Base-by-base conservation (phyloP, 2,888 invertebrate species). In the Crematogaster levior region DNA sequence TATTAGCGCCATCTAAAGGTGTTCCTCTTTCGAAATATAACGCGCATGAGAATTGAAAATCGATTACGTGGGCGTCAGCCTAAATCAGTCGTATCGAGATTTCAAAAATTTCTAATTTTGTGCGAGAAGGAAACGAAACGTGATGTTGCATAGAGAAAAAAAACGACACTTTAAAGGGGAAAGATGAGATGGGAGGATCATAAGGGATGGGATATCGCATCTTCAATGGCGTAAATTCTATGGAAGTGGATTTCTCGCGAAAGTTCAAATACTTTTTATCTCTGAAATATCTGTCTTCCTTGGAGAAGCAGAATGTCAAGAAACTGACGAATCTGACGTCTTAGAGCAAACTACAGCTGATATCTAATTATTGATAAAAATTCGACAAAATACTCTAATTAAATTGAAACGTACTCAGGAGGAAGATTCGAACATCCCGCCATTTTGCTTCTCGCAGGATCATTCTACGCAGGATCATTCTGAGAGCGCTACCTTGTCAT, bases 1-100 rank as follows among this genome's bases (percentile, higher is more conserved):
- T 79, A 7, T 30, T 56, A 43, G 77, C 77, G 77, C 77, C 77
- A 79, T 56, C 77, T 79, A 43, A 79, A 56, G 43, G 63, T 66
- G 37, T 37, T 58, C 30, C 12, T 43, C 43, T 75, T 74, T 51
- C 34, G 34, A 79, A 77, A 68, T 51, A 30, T 43, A 65, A 24
- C 10, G 24, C 37, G 56, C 30, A 70, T 40, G 51, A 63, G 46
- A 43, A 68, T 18, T 34, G 30, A 68, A 77, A 77, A 68, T 79
- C 70, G 56, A 79, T 70, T n/a, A 9, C 21, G 30, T 61, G 18
- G n/a, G 6, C 15, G 21, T 43, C 53, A 30, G 9, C 10, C 40
- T 4, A 77, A 40, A 21, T 56, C 27, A 63, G 15, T 18, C 24
- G n/a, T n/a, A n/a, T n/a, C 9, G 48, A 65, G 12, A 37, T 37